Evolutionary conservation across 2,113 vertebrate genomes (phyloP), one percentile per base, ranked within the genome.

Genomic region (Carlito syrichta): DNA sequence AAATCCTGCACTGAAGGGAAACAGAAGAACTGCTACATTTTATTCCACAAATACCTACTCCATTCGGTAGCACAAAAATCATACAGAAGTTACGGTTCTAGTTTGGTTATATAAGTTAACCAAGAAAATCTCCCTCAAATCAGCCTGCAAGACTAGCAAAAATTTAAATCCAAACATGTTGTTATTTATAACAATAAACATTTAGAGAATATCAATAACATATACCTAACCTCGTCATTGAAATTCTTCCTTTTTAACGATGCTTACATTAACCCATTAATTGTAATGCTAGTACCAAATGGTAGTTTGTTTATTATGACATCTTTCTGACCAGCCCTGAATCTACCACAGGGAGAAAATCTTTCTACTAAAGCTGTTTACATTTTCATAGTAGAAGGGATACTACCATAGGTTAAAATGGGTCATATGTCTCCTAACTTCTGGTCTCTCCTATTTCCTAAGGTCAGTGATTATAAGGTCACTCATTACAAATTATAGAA

Each of bases 1-100:
- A 94, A 88, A 84, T 68, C 38, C 88, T 89, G 62, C 3, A 71
- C 45, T 78, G 17, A 54, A 62, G 91, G 68, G 48, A 74, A 97
- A 76, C 66, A 3, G 4, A n/a, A n/a, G n/a, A 92, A 81, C 22
- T 20, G 43, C 23, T 52, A 66, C 17, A 50, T 85, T 77, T 74
- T 35, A 48, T 45, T 89, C 66, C 66, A 60, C 50, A 95, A 93
- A 89, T 48, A 71, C 58, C 60, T 58, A 8, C 52, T 85, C 71
- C 73, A 35, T 0, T 25, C 58, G 6, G 10, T 12, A 82, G 23
- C 30, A 87, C 43, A 66, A 54, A 78, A 79, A 19, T 48, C 86
- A 32, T 12, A 2, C 2, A 50, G 50, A 12, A 1, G 48, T 56
- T 35, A 45, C 9, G 40, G 30, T 66, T 94, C 74, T n/a, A n/a